A percentile compares a stretch with the other conserved stretches of the same genome.
Evolutionary conservation across 35 echinoderm and acorn worm species (phyloP).

Genomic region (Acanthaster planci): DNA sequence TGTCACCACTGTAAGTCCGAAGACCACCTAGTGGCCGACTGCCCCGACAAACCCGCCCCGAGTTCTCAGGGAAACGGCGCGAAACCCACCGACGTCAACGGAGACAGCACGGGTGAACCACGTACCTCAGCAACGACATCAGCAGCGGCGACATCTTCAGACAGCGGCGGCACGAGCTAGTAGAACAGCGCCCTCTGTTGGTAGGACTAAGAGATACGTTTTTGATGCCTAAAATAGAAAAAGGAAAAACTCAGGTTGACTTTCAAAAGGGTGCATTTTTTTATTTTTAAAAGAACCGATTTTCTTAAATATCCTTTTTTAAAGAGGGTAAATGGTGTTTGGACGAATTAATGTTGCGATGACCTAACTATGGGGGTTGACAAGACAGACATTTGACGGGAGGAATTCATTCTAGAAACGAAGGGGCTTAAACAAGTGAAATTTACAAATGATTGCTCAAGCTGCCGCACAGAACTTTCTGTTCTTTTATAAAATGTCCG

Average conservation of each 20-base stretch:
- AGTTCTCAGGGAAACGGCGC: not conserved
- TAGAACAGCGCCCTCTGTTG: not conserved
- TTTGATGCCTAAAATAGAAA: not conserved
- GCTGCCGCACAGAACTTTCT: no score
- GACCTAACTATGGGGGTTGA: no score
- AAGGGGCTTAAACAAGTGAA: no score
- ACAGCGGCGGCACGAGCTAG: not conserved
- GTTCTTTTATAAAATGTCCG: constrained; percentile 4
- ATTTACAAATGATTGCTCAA: no score
- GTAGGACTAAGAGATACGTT: not conserved
- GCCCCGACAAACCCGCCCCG: constrained; percentile 57
- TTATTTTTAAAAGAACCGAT: not conserved
- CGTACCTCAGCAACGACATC: not conserved
- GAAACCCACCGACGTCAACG: not conserved
- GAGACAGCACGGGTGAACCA: not conserved
- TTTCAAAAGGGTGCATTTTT: constrained; percentile 29
- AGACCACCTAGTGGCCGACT: constrained; percentile 92
- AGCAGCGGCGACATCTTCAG: not conserved
- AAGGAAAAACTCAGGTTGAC: constrained; percentile 17
- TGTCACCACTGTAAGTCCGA: constrained; percentile 93
- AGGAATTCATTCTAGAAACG: no score
- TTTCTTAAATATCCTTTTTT: not conserved
- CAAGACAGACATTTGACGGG: no score
- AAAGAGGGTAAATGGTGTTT: not conserved
- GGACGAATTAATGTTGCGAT: not conserved